phyloP scores from a whole-genome alignment of 1,140 invertebrate species.

The Meteorus sp. region DNA sequence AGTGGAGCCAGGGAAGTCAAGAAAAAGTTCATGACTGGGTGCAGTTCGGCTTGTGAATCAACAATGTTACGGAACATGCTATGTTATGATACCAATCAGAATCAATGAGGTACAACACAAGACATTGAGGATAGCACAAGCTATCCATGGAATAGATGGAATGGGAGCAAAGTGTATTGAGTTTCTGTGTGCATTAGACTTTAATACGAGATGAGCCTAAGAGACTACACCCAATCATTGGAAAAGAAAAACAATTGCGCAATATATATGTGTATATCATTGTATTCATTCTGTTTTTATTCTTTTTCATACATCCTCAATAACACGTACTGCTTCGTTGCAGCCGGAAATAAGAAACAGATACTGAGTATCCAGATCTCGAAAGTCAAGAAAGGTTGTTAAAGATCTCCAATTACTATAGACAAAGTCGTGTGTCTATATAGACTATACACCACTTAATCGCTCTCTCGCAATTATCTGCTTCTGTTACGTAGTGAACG shows the following conservation, averaged over 20 bases:
- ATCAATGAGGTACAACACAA: neutral
- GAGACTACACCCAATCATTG: neutral
- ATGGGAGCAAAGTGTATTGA: slow-evolving; percentile 1
- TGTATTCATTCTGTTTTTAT: slow-evolving; percentile 15
- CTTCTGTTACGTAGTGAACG: too few relatives aligned
- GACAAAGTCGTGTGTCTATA: slow-evolving; percentile 29
- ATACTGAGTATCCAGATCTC: slow-evolving; percentile 29
- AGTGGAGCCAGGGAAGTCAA: neutral
- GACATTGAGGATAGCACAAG: neutral
- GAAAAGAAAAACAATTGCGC: slow-evolving; percentile 7
- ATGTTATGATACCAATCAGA: slow-evolving; percentile 5
- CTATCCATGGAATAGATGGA: neutral
- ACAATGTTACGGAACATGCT: neutral
- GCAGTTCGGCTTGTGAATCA: neutral
- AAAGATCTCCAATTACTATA: slow-evolving; percentile 41
- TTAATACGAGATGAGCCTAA: neutral
- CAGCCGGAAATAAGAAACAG: slow-evolving; percentile 28
- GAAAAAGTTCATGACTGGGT: neutral
- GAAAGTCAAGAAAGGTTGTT: slow-evolving; percentile 33
- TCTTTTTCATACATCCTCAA: slow-evolving; percentile 8
- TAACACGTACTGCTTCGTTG: slow-evolving; percentile 6
- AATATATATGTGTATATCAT: neutral
- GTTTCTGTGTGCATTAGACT: neutral
- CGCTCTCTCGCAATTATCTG: slow-evolving; percentile 16
- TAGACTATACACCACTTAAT: slow-evolving; percentile 1